Evolutionary conservation across 2,888 invertebrate species (phyloP).

Genomic region (Salticus scenicus): DNA sequence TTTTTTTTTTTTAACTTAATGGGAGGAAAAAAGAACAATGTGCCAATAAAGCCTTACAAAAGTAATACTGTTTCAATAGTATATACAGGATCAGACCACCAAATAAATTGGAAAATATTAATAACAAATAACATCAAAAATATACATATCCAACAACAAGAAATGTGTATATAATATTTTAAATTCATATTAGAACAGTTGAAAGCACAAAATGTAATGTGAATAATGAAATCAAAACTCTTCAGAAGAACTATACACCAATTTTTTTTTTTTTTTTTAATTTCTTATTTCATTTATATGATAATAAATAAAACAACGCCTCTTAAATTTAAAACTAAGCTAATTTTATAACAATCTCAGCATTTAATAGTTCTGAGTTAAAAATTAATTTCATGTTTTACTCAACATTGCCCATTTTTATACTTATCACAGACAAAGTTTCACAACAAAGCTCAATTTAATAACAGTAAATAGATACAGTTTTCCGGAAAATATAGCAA

Average conservation of each 20-base stretch:
- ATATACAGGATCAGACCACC: not conserved
- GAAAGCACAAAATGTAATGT: no score
- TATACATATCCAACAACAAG: not conserved
- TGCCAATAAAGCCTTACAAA: not conserved
- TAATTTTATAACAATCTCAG: no score
- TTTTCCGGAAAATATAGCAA: not conserved
- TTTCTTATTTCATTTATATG: no score
- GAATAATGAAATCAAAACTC: no score
- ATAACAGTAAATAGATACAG: not conserved
- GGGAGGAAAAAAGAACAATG: not conserved
- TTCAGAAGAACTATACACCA: no score
- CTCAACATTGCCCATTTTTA: conserved; percentile 8
- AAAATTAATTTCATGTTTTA: not conserved
- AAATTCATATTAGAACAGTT: no score
- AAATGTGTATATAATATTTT: no score
- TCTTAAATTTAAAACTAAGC: no score
- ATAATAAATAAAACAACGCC: no score
- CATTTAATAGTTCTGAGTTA: no score
- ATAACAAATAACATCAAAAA: not conserved
- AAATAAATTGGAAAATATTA: not conserved
- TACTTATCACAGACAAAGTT: conserved; percentile 4
- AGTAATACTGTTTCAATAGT: conserved; percentile 9
- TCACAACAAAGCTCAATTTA: not conserved
- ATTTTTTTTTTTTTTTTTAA: no score
- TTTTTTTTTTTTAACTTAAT: no score